Base-by-base conservation (phyloP, 1,140 invertebrate genomes). In the Pseudomyrmex concolor region DNA sequence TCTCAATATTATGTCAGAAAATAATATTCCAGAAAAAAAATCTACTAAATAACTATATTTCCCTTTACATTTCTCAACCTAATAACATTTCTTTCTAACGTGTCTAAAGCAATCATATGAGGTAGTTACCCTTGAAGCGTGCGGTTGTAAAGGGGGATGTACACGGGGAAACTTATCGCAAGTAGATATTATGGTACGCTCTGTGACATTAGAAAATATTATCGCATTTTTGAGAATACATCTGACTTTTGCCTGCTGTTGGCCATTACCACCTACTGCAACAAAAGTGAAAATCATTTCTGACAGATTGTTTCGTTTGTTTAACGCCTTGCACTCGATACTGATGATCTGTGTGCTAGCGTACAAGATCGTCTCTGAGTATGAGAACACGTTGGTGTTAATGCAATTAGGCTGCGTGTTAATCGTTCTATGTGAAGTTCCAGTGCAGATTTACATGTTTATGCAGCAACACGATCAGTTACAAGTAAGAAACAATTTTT, bases 151-250 rank as follows among this genome's bases (percentile, higher is more conserved):
- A 9, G 10, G 10, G 10, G 10, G 19, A 59, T 59, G 34, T 34
- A 34, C 34, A 34, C n/a, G 57, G 12, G 17, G n/a, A 12, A 22
- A 13, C 57, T 59, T 22, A 59, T 4, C 17, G 9, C 34, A 34
- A 34, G 34, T 34, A 34, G 19, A 1, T 59, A 59, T 59, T 22
- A 59, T 59, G 57, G 57, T 19, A 22, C 19, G 17, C 2, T 59
- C 57, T 22, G 57, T 59, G 1, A 66, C 62, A 17, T 60, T 81
- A 1, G 68, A 78, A 48, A 81, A 15, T 15, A 77, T 83, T 0
- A 17, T 86, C 8, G 13, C 43, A 10, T 88, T 88, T 25, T 70
- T 77, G 9, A 72, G 68, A 51, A 10, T 64, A 9, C 82, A 63
- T 59, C 78, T 86, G n/a, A 19, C 5, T 5, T 48, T 88, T 1